These are phyloP conservation scores for Thymallus thymallus DNA, from an alignment of 2,113 vertebrate species.

Conservation along the genomic window DNA sequence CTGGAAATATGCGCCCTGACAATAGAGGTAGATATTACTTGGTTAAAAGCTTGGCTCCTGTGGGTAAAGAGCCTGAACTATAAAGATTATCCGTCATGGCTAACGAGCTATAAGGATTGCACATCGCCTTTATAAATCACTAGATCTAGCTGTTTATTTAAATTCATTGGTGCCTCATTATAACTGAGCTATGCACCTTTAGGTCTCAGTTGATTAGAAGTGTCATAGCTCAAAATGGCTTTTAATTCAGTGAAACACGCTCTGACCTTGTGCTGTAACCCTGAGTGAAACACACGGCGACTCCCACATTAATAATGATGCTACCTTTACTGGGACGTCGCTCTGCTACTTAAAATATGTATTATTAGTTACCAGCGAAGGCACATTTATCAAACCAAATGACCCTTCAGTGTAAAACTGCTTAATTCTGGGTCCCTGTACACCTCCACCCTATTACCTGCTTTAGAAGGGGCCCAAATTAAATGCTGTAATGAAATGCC, in stretches of 20 bases:
- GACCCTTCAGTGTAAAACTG: conserved; percentile 98
- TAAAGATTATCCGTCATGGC: conserved; percentile 92
- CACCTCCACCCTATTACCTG: conserved; percentile 96
- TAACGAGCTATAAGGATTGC: conserved; percentile 99
- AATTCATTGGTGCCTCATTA: conserved; percentile 99
- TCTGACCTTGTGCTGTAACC: conserved; percentile 99
- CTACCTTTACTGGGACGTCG: conserved; percentile 85
- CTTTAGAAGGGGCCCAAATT: conserved; percentile 96
- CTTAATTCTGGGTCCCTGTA: conserved; percentile 96
- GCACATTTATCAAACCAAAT: conserved; percentile 99
- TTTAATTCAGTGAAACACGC: conserved; percentile 98
- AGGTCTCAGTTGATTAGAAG: conserved; percentile 99
- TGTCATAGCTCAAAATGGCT: conserved; percentile 99
- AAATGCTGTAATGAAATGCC: conserved; percentile 88
- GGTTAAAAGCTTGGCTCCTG: conserved; percentile 83
- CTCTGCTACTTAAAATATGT: conserved; percentile 95
- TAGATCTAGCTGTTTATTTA: conserved; percentile 97
- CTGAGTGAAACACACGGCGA: conserved; percentile 93
- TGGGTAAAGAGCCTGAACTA: conserved; percentile 81
- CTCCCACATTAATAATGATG: conserved; percentile 99
- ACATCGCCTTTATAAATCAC: conserved; percentile 96
- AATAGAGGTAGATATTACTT: conserved; percentile 81
- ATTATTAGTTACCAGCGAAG: conserved; percentile 96
- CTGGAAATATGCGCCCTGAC: conserved; percentile 73
- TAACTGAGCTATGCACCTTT: conserved; percentile 99